Base-by-base conservation (phyloP, 2,888 invertebrate genomes). In the Carpatolechia fugitivella region DNA sequence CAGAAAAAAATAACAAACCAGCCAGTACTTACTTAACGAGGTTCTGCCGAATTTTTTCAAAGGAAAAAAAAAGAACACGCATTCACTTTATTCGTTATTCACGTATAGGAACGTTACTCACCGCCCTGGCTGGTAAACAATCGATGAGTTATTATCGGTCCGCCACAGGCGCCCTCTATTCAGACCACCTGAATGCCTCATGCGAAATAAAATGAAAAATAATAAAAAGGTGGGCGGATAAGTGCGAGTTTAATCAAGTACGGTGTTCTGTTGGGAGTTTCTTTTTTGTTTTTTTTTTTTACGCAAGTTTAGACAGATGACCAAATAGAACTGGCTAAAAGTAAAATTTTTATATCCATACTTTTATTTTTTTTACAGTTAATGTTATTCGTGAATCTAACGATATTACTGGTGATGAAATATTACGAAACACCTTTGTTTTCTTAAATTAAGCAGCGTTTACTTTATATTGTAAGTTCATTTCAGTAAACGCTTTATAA, bases 81-180 rank as follows among this genome's bases (percentile, higher is more conserved):
- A 53, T 35, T 24, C 20, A 36, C 35, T 29, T 33, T 10, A 33
- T 33, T 44, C 24, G 44, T 44, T 44, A 46, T 49, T 33, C 35
- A 49, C 31, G 8, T 16, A 51, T 16, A 40, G 13, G 14, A n/a
- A 46, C 50, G 53, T 62, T 66, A 73, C 72, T 74, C 66, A 67
- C 63, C 60, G 68, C 67, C 70, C 70, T 71, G 70, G 73, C 61
- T 70, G 72, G 79, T 82, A 84, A 85, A 88, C 87, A 88, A 87
- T 87, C 77, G 80, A 78, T 85, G 88, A 88, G 72, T 85, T 88
- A 87, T 87, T 86, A 87, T 86, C 87, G 74, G 65, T 86, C 88
- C 71, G 59, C 69, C 61, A 73, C 87, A 88, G 82, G 70, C 76
- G 56, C 57, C 48, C 35, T 58, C 74, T 69, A 76, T 77, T 78